phyloP scores from a whole-genome alignment of 2,113 vertebrate species.

The Anolis sagrei region DNA sequence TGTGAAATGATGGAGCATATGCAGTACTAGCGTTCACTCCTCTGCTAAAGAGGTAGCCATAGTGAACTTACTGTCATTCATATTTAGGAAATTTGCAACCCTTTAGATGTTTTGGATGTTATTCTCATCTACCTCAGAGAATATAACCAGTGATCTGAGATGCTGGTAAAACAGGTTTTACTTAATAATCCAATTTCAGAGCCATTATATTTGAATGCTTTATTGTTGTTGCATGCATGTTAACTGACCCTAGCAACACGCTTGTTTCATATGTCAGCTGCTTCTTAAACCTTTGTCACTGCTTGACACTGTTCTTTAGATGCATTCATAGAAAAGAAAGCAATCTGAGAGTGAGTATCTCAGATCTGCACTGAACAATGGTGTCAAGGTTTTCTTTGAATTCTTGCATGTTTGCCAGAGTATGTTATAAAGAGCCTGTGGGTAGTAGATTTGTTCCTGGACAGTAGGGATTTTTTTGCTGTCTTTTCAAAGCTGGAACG shows the following conservation, averaged over 20 bases:
- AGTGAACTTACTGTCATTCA: no score
- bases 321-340: background rate
- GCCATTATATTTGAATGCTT: background rate
- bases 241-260: background rate
- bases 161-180: no score
- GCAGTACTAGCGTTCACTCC: background rate
- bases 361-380: background rate
- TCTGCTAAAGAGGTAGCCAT: background rate
- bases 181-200: background rate
- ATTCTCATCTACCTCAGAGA: no score
- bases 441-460: background rate
- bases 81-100: no score
- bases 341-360: background rate
- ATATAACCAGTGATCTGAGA: no score
- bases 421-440: background rate
- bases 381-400: background rate
- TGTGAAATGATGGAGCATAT: no score
- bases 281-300: background rate
- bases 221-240: background rate
- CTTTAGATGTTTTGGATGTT: no score
- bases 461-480: background rate
- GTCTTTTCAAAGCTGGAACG: background rate
- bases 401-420: background rate
- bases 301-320: background rate
- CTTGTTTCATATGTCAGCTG: background rate